Percentiles rank a stretch among this genome's conserved stretches.
phyloP scores from a whole-genome alignment of 2,797 vertebrate genomes.

The Sebastiscus albofasciatus region DNA sequence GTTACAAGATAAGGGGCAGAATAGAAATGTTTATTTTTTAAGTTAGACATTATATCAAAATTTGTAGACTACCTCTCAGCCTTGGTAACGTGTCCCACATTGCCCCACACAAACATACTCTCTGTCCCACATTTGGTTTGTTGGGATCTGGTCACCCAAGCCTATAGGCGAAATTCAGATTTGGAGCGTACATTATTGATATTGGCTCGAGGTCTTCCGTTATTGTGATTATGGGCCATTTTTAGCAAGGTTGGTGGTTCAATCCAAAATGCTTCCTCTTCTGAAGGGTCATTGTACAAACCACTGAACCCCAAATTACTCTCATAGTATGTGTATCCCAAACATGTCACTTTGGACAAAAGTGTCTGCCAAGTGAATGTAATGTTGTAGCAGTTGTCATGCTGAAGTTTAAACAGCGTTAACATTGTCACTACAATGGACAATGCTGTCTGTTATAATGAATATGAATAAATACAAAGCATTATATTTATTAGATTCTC shows the following conservation, averaged over 20 bases:
- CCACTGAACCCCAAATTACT: neutral
- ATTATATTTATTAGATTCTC: constrained; percentile 1
- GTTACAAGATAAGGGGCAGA: too few relatives aligned
- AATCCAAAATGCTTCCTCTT: neutral
- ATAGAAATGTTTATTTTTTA: too few relatives aligned
- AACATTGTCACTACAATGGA: neutral
- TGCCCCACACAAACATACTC: too few relatives aligned
- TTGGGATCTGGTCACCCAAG: too few relatives aligned
- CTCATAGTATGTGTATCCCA: neutral
- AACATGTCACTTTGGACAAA: neutral
- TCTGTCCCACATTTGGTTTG: too few relatives aligned
- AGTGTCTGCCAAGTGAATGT: neutral
- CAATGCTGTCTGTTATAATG: neutral
- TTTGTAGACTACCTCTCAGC: too few relatives aligned
- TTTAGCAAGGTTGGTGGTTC: neutral
- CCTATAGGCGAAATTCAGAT: too few relatives aligned
- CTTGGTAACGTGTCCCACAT: too few relatives aligned
- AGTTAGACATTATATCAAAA: too few relatives aligned
- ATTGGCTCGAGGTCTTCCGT: neutral
- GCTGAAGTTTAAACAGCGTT: neutral
- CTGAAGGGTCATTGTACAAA: neutral
- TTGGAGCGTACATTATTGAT: neutral
- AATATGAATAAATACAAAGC: neutral
- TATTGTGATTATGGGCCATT: neutral
- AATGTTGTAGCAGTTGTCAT: neutral